Evolutionary conservation across 1,140 invertebrate species (phyloP), one percentile per base, ranked within the genome.

Genomic region (Scaptomyza pallida): DNA sequence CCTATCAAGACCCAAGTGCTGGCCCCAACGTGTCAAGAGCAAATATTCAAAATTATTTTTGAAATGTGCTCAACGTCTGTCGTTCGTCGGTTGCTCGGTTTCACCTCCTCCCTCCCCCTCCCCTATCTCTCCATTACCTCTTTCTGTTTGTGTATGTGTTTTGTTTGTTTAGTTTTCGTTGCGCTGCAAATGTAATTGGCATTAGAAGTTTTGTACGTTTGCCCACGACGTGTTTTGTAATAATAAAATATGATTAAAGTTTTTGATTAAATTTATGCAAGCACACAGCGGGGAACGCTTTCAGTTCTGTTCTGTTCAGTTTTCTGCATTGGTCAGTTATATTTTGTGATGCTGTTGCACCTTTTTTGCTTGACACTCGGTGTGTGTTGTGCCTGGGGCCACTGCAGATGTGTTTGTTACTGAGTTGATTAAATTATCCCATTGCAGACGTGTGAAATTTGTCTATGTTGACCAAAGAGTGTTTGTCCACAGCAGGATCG

Each of bases 171-270:
- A 86, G 80, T 79, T 85, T 85, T 67, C 73, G 81, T 80, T 85
- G 69, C 69, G 57, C 74, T 86, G 81, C 82, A 86, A 86, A 78
- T 86, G 81, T 86, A 86, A 86, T 86, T 86, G 81, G 81, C 81
- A 86, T 88, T 88, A 88, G 81, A 72, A 86, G 81, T 81, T 78
- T 75, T 69, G 54, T 71, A 63, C 65, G 61, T 75, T 75, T 74
- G 72, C 62, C 73, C 73, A 73, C 78, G 78, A 75, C 78, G 82
- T 88, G 83, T 88, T 88, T 89, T 88, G 83, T 88, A 89, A 89
- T 88, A 89, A 88, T 88, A 88, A 88, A 88, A 89, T 88, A 88
- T 88, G 82, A 88, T 88, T 88, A 88, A 88, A 88, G 82, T 88
- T 88, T 88, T 89, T 88, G 82, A 88, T 88, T 88, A 88, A 88